Base-by-base conservation (phyloP, 2,113 vertebrate species). In the Chlamydotis undulata region DNA sequence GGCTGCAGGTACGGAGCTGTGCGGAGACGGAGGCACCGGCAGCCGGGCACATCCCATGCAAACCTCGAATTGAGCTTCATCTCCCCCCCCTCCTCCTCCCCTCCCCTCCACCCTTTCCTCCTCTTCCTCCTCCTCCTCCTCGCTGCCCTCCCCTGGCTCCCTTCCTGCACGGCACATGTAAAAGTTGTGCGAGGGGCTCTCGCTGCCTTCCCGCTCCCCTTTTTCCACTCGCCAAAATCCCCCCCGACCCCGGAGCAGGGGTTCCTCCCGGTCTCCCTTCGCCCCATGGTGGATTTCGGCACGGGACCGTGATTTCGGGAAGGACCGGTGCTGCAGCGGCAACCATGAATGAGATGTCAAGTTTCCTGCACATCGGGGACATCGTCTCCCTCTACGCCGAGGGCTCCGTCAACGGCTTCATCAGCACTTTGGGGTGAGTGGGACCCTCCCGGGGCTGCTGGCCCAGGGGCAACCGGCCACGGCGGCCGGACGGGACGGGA, bases 331-430 rank as follows among this genome's bases (percentile, higher is more conserved):
- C 61, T 7, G 76, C 69, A 43, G 64, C 64, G 25, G 90, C 78
- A 91, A 90, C 83, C 96, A 98, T 98, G 99, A 99, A 98, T 88
- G 99, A 99, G 96, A 99, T 99, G 99, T 99, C 99, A 90, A 99
- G 99, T 97, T 99, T 99, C 97, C 97, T 99, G 53, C 99, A 99
- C 97, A 98, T 99, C 68, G 99, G 99, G 97, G 99, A 99, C 97
- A 99, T 99, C 95, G 99, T 99, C 92, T 99, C 99, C 97, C 98
- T 99, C 65, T 99, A 99, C 75, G 99, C 99, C 57, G 99, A 99
- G 97, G 99, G 99, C 64, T 99, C 99, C 22, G 99, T 99, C 98
- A 99, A 98, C 41, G 99, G 99, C 50, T 99, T 99, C 98, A 99
- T 99, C 98, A 99, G 99, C 97, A 99, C 99, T 47, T 81, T 99